These are phyloP conservation scores for Heteromyza rotundicornis DNA, from an alignment of 2,888 invertebrate genomes.

Conservation along the genomic window DNA sequence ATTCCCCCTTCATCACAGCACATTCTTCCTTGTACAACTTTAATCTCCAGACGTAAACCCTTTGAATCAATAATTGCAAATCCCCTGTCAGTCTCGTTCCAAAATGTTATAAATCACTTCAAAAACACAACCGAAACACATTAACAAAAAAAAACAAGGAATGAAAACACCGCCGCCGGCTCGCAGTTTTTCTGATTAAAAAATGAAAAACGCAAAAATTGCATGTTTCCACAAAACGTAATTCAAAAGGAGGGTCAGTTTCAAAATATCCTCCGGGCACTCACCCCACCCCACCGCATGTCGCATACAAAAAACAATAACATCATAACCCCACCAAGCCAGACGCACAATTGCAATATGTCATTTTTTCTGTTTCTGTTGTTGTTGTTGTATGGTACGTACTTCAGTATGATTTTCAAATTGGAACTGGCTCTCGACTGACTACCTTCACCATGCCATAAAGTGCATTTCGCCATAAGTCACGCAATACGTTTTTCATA, in stretches of 20 bases:
- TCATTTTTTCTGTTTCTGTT: conserved; percentile 32
- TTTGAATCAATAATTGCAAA: no score
- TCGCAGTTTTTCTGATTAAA: background rate
- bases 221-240: background rate
- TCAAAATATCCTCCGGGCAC: background rate
- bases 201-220: background rate
- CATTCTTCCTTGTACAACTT: no score
- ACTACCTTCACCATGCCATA: conserved; percentile 11
- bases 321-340: background rate
- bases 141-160: background rate
- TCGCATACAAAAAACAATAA: background rate
- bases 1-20: no score
- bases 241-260: background rate
- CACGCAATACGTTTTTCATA: background rate
- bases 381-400: no score
- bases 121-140: background rate
- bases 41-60: no score
- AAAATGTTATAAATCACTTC: background rate
- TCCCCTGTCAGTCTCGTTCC: background rate
- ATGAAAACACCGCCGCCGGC: background rate
- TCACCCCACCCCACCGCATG: background rate
- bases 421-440: background rate
- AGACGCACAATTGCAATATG: background rate
- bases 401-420: conserved; percentile 1
- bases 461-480: background rate